Percentiles rank a stretch among this genome's conserved stretches.
Evolutionary conservation across 2,797 vertebrate species (phyloP).

Genomic region (Rhynchonycteris naso): DNA sequence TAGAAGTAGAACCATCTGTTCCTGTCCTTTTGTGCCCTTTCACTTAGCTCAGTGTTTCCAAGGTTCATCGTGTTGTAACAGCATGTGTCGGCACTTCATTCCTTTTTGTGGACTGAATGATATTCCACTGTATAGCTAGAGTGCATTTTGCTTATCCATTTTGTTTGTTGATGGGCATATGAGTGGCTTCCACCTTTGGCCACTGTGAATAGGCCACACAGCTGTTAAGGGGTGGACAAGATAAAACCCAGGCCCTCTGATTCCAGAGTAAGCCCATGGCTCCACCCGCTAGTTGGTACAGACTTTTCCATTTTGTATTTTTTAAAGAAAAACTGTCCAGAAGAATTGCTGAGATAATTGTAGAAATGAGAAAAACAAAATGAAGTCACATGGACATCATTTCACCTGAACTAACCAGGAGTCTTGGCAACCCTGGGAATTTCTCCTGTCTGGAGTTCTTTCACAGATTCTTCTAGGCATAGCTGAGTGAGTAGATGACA

Average conservation of each 20-base stretch:
- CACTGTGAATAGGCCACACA: neutral
- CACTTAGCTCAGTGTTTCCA: neutral
- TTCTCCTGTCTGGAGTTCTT: neutral
- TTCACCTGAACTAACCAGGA: neutral
- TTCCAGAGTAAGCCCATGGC: neutral
- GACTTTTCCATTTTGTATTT: neutral
- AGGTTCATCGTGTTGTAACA: neutral
- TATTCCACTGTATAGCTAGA: neutral
- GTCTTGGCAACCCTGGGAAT: neutral
- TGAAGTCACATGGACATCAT: neutral
- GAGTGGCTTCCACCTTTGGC: neutral
- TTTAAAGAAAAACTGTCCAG: neutral
- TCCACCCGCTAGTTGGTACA: neutral
- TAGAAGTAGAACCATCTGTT: neutral
- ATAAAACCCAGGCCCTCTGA: neutral
- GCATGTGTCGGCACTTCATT: neutral
- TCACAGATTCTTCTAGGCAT: neutral
- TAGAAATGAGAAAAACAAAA: neutral
- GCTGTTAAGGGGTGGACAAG: neutral
- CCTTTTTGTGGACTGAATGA: neutral
- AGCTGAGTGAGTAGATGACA: neutral
- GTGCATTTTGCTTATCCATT: neutral
- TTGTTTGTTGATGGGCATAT: neutral
- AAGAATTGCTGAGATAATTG: neutral
- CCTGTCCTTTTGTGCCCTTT: neutral